Conservation (phyloP, 2,797 vertebrate species). For the Poecilia gillii region DNA sequence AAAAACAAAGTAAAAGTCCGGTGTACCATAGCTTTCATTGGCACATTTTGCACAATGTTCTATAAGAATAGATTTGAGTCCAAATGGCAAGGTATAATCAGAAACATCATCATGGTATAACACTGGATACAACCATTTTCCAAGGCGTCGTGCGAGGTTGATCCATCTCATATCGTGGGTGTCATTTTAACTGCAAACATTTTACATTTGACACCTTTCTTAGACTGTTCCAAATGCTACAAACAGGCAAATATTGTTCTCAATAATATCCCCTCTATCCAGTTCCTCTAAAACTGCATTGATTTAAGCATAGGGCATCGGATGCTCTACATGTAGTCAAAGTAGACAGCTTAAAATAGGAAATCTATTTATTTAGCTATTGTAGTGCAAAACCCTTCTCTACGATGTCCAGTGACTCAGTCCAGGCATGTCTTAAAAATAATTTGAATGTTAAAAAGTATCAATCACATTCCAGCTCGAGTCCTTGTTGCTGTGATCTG, state of each 20-base stretch:
- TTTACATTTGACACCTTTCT: conserved; percentile 28
- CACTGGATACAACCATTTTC: conserved; percentile 22
- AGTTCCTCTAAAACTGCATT: conserved; percentile 18
- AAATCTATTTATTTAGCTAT: conserved; percentile 2
- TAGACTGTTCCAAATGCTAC: conserved; percentile 29
- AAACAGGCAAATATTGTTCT: conserved; percentile 28
- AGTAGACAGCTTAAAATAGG: background rate
- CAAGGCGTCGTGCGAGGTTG: conserved; percentile 22
- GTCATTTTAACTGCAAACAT: conserved; percentile 26
- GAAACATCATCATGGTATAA: conserved; percentile 30
- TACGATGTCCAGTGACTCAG: conserved; percentile 23
- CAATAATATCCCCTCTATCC: background rate
- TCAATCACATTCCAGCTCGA: background rate
- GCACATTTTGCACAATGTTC: conserved; percentile 70
- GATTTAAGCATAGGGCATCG: conserved; percentile 13
- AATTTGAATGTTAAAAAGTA: conserved; percentile 10
- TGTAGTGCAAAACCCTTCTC: conserved; percentile 11
- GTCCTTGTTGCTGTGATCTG: conserved; percentile 17
- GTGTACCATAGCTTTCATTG: conserved; percentile 63
- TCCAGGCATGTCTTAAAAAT: conserved; percentile 28
- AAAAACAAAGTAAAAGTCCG: conserved; percentile 30
- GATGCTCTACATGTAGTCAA: conserved; percentile 2
- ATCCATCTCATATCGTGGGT: conserved; percentile 14
- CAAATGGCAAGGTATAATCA: conserved; percentile 59
- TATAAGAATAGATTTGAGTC: conserved; percentile 58